A percentile compares a stretch with the other conserved stretches of the same genome.
Conservation (phyloP, 2,113 vertebrate genomes). For the Xenus cinereus region DNA sequence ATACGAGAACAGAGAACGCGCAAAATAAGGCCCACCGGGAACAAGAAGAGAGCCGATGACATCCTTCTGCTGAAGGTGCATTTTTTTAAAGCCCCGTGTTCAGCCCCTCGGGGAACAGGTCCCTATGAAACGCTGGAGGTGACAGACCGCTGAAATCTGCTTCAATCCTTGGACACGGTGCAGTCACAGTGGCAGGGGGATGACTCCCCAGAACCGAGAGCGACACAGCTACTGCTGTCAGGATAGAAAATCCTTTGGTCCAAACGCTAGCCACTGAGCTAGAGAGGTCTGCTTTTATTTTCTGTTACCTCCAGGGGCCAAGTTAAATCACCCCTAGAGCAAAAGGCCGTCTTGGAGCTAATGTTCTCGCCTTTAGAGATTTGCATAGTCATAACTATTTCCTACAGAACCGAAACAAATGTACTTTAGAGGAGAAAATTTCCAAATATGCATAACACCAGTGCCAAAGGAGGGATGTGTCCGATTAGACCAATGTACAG, state of each 20-base stretch:
- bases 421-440: not conserved
- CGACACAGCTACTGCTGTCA: not conserved
- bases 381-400: not conserved
- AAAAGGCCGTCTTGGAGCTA: not conserved
- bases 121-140: not conserved
- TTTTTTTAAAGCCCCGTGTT: not conserved
- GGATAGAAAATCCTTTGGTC: not conserved
- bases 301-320: not conserved
- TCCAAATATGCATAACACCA: not conserved
- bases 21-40: not conserved
- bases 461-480: not conserved
- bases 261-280: not conserved
- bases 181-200: not conserved
- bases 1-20: not conserved
- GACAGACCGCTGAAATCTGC: not conserved
- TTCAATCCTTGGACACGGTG: not conserved
- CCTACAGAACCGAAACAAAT: not conserved
- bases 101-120: not conserved
- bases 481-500: not conserved
- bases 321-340: not conserved
- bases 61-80: not conserved
- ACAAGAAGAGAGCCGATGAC: accelerated
- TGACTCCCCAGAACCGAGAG: not conserved
- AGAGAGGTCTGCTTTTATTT: not conserved
- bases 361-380: not conserved